Evolutionary conservation across 2,888 invertebrate species (phyloP).

Genomic region (Chymomyza caudatula): DNA sequence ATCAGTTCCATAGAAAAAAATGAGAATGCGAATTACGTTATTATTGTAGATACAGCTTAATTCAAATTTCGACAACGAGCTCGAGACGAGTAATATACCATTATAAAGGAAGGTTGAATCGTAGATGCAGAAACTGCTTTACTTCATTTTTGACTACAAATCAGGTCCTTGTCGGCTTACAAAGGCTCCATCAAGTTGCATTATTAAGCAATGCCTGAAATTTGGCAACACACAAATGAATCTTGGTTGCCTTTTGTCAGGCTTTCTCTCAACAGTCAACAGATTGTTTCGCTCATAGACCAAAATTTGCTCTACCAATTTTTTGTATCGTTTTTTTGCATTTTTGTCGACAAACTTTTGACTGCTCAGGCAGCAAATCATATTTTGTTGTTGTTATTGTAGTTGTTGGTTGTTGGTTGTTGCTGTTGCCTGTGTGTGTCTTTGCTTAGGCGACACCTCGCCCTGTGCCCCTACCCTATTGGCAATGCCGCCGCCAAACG

Average conservation of each 20-base stretch:
- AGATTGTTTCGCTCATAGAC: constrained; percentile 31
- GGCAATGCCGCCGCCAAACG: constrained; percentile 12
- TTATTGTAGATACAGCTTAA: too few species aligned
- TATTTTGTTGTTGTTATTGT: constrained; percentile 43
- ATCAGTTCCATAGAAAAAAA: too few species aligned
- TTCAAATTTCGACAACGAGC: too few species aligned
- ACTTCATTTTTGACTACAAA: too few species aligned
- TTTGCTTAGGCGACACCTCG: neutral
- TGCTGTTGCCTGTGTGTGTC: constrained; percentile 20
- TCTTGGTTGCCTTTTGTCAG: constrained; percentile 14
- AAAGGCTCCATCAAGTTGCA: too few species aligned
- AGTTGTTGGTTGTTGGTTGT: constrained; percentile 9
- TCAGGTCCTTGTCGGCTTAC: too few species aligned
- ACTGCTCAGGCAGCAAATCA: constrained; percentile 68
- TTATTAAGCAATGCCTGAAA: too few species aligned
- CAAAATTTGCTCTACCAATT: constrained; percentile 9
- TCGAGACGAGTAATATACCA: too few species aligned
- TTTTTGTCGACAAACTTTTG: constrained; percentile 52
- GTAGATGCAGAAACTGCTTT: too few species aligned
- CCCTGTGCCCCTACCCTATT: neutral
- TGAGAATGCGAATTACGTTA: too few species aligned
- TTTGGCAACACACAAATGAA: too few species aligned
- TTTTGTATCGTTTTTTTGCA: neutral
- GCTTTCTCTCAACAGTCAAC: constrained; percentile 41
- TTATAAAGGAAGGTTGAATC: too few species aligned